These are phyloP conservation scores for Tryphoninae sp. DNA, from an alignment of 2,888 invertebrate genomes.

Conservation along the genomic window DNA sequence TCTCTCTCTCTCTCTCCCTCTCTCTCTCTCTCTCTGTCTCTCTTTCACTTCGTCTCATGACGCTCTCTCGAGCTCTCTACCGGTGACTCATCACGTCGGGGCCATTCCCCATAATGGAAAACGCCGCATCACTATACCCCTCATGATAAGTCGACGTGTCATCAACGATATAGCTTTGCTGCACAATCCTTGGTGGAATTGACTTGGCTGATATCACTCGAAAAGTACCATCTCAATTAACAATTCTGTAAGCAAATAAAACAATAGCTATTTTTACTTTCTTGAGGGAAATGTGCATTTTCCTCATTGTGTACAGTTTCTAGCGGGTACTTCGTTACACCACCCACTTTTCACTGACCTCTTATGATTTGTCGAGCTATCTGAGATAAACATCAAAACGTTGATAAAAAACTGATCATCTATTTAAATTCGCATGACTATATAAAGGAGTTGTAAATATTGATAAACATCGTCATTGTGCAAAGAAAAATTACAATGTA, in stretches of 20 bases:
- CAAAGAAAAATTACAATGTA: too few species aligned
- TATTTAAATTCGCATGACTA: neutral
- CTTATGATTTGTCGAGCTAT: too few species aligned
- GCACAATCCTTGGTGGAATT: slow-evolving; percentile 31
- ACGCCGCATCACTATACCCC: slow-evolving; percentile 51
- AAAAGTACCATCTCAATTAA: neutral
- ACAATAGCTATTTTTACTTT: neutral
- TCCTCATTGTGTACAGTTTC: too few species aligned
- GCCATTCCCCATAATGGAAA: slow-evolving; percentile 59
- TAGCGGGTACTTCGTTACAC: neutral
- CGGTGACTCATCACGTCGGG: slow-evolving; percentile 43
- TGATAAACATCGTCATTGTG: too few species aligned
- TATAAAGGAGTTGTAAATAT: neutral
- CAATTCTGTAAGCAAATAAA: too few species aligned
- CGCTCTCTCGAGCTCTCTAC: slow-evolving; percentile 9
- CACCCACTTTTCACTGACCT: neutral
- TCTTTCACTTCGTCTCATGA: neutral
- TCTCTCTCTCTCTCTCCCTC: slow-evolving; percentile 7
- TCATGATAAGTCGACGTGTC: slow-evolving; percentile 10
- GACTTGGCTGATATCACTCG: neutral
- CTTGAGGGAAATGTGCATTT: neutral
- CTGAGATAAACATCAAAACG: too few species aligned
- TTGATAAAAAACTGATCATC: neutral
- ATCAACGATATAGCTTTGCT: slow-evolving; percentile 48
- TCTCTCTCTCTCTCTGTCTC: slow-evolving; percentile 9